Percentiles rank a stretch among this genome's conserved stretches.
These are phyloP conservation scores for Calyptommatus sinebrachiatus DNA, from an alignment of 2,113 vertebrate species.

Conservation along the genomic window DNA sequence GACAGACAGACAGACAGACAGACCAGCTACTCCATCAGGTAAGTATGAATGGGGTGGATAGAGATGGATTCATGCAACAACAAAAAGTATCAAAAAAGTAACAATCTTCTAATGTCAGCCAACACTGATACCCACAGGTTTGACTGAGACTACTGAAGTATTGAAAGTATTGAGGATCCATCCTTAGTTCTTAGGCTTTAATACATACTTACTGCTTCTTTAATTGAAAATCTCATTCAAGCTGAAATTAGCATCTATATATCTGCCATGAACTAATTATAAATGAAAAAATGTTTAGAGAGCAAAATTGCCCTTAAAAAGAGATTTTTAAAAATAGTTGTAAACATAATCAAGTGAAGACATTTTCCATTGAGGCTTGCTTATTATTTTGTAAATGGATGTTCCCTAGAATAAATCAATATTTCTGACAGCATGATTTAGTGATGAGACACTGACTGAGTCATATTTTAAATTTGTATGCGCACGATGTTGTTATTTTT, in stretches of 20 bases:
- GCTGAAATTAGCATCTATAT: not conserved
- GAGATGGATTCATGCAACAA: no score
- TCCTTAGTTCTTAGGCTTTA: not conserved
- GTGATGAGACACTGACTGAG: constrained; percentile 8
- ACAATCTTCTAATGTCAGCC: not conserved
- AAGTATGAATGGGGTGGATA: no score
- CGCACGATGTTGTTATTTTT: not conserved
- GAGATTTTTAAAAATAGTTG: not conserved
- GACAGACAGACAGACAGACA: no score
- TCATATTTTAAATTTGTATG: not conserved
- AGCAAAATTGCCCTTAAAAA: not conserved
- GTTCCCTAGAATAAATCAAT: not conserved
- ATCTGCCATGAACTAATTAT: not conserved
- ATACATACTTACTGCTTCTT: not conserved
- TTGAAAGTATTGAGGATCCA: no score
- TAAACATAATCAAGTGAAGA: not conserved
- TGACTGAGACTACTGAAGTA: no score
- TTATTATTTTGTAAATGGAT: constrained; percentile 1
- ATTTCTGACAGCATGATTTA: constrained; percentile 20
- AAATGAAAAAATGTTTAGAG: not conserved
- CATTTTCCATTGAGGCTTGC: not conserved
- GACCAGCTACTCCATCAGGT: no score
- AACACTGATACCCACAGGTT: no score
- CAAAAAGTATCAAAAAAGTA: no score
- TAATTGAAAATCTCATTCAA: not conserved